Evolutionary conservation across 2,888 invertebrate species (phyloP), one percentile per base, ranked within the genome.

Genomic region (Apomyelois bistriatella): DNA sequence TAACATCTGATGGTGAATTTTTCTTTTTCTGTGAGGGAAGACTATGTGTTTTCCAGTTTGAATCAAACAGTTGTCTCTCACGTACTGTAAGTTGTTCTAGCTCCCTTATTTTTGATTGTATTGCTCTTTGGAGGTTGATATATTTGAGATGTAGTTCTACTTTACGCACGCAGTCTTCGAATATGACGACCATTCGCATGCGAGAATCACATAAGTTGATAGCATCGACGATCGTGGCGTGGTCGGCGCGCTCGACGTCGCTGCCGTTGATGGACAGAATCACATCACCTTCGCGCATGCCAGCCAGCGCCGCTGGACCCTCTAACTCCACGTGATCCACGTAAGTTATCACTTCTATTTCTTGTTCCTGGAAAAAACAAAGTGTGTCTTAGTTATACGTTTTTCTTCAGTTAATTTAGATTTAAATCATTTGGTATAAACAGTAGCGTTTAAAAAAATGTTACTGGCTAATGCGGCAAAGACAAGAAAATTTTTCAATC

Each of bases 241-340:
- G 99, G 74, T 98, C 97, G n/a, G 96, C 95, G 66, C 96, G 94
- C 78, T 98, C 98, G 93, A 99, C 97, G 74, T 97, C 97, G 42
- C 93, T 93, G n/a, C 98, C 98, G 83, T 99, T 98, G 69, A 99
- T 98, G 42, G 98, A 97, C 37, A 99, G 90, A 68, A 99, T 98
- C 40, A 99, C 98, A 81, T 99, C 99, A 12, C 99, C 99, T 84
- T 97, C 96, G 8, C 98, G 92, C 96, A 99, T 97, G 5, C 99
- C 99, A 0, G 98, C 96, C 58, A 94, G 92, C 70, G 95, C 96
- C 0, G 99, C 98, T 0, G 98, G 95, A 0, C 98, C 98, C 61
- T 97, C 96, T 57, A 94, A 93, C 66, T 98, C 98, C 53, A 99
- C 98, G 79, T 97, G 98, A 76, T 99, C 99, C 43, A 99, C 98